Conservation (phyloP, 2,113 vertebrate genomes). For the Eudorcas thomsonii region DNA sequence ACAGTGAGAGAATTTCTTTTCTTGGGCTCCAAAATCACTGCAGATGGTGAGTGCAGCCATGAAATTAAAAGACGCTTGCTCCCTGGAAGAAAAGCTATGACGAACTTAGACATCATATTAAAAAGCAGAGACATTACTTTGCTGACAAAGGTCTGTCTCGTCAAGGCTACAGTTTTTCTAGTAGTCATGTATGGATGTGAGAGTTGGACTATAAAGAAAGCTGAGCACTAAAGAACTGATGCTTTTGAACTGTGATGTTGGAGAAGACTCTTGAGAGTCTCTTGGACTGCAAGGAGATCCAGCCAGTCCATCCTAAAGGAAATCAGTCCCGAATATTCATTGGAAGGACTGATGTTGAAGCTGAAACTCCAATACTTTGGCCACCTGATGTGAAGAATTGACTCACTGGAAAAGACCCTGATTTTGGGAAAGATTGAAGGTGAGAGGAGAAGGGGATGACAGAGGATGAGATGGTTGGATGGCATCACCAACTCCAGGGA, state of each 20-base stretch:
- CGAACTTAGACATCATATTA: neutral
- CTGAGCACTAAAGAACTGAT: neutral
- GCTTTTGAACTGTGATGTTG: neutral
- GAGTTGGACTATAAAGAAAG: neutral
- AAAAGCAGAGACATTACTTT: neutral
- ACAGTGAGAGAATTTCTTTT: neutral
- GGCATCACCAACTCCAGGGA: neutral
- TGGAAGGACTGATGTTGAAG: neutral
- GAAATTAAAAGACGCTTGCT: neutral
- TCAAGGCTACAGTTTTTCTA: too few species aligned
- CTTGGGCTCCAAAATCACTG: neutral
- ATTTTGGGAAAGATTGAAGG: neutral
- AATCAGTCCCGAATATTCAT: neutral
- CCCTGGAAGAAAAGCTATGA: neutral
- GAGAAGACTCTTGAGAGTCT: neutral
- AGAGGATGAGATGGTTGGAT: neutral
- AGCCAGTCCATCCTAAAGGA: neutral
- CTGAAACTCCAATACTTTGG: neutral
- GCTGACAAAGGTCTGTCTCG: neutral
- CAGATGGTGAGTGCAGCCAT: neutral
- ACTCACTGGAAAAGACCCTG: neutral
- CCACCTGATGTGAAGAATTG: neutral
- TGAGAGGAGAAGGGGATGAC: neutral
- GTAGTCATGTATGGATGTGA: neutral
- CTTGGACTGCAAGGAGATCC: neutral